A percentile compares a stretch with the other conserved stretches of the same genome.
Conservation (phyloP, 2,888 invertebrate species). For the Luperina testacea region DNA sequence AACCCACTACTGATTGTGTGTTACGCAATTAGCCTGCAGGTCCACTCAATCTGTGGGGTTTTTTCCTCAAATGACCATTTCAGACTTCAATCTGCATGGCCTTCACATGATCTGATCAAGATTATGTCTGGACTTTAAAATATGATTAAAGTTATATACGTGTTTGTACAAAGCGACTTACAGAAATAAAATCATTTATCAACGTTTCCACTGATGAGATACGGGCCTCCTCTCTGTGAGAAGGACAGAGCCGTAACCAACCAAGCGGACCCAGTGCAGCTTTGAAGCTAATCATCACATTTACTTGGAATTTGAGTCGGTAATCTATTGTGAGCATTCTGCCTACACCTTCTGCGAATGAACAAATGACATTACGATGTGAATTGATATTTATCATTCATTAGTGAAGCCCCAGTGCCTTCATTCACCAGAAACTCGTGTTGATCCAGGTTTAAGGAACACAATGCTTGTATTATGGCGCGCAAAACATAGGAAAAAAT, state of each 20-base stretch:
- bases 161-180: no score
- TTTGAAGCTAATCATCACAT: not conserved
- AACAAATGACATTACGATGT: conserved; percentile 21
- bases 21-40: no score
- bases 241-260: not conserved
- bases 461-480: conserved; percentile 25
- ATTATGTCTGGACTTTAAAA: not conserved
- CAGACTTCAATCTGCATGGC: not conserved
- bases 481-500: conserved; percentile 26
- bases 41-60: no score
- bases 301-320: not conserved
- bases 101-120: not conserved
- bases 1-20: no score
- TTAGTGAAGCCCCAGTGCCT: conserved; percentile 50
- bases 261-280: not conserved
- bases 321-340: not conserved
- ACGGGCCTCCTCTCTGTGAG: not conserved
- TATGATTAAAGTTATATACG: no score
- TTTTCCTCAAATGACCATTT: no score
- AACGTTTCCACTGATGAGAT: not conserved
- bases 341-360: not conserved
- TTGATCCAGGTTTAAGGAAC: conserved; percentile 25
- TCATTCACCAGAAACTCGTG: conserved; percentile 10
- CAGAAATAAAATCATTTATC: not conserved
- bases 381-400: conserved; percentile 47